Evolutionary conservation across 2,113 vertebrate genomes (phyloP), one percentile per base, ranked within the genome.

Genomic region (Chaetorhynchus papuensis): DNA sequence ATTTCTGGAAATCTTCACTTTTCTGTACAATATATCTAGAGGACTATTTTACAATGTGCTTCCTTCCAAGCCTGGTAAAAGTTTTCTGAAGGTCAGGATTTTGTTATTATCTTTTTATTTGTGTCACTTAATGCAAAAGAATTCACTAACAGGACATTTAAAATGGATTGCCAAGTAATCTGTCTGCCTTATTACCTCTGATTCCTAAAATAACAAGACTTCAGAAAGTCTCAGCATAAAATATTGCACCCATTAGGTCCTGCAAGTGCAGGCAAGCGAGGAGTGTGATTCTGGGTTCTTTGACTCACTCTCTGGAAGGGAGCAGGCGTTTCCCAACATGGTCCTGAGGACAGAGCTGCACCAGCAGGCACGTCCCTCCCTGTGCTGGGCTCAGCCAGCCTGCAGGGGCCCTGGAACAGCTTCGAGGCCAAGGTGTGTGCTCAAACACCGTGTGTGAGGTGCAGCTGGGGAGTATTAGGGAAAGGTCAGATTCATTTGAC

Each of bases 271-370:
- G 49, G 26, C 0, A 13, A 11, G 13, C 11, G 45, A 47, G 37
- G 14, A 37, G 6, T 4, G 21, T 35, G 24, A 33, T 79, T 12
- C 37, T 49, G 49, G 17, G 26, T 31, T 77, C 35, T 26, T 16
- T 10, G 45, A 24, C 37, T 42, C 31, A 6, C 10, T 2, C 1
- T 35, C n/a, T 37, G 42, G 28, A 79, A 57, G 39, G 66, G 20
- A 45, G 45, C 3, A 2, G 10, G 5, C 4, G 0, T 15, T 41
- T 85, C 20, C 50, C 33, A 39, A 2, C 28, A 2, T 3, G n/a
- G n/a, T 31, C 35, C 53, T 35, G 56, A n/a, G 53, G 33, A 24
- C 28, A 17, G 44, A n/a, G 53, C 53, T 54, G 66, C 39, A 2
- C 0, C 3, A 13, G 68, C 39, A 41, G 45, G 42, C 16, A 14